Evolutionary conservation across 2,113 vertebrate species (phyloP).

Genomic region (Butorides virescens): DNA sequence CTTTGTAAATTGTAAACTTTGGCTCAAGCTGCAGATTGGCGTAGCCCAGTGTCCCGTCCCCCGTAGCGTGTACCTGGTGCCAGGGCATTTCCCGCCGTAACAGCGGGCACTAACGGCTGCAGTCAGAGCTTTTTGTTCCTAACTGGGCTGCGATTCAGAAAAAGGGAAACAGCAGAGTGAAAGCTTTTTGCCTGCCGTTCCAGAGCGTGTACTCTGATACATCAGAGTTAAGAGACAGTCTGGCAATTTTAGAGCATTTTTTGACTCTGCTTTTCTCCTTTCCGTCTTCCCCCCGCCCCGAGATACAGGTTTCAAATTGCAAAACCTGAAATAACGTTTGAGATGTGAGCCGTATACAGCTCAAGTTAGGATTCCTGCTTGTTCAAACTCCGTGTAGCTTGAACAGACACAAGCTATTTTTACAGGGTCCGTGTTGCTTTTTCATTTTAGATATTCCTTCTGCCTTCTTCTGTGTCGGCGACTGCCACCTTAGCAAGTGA

Average conservation of each 20-base stretch:
- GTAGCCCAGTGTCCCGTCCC: not conserved
- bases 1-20: too few species aligned
- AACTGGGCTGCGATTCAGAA: not conserved
- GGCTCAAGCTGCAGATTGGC: not conserved
- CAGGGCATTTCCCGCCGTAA: not conserved
- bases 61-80: not conserved
- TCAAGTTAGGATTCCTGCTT: not conserved
- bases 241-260: not conserved
- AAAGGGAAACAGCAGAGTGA: not conserved
- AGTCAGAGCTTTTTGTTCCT: not conserved
- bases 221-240: not conserved
- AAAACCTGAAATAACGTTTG: not conserved
- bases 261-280: not conserved
- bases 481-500: not conserved
- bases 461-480: not conserved
- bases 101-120: not conserved
- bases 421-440: not conserved
- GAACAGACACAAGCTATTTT: not conserved
- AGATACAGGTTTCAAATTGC: not conserved
- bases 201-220: not conserved
- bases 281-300: fast-evolving
- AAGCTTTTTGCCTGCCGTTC: not conserved
- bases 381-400: not conserved
- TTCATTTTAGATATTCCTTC: not conserved
- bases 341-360: not conserved